Conservation (phyloP, 2,113 vertebrate genomes). For the Rousettus leschenaultii region DNA sequence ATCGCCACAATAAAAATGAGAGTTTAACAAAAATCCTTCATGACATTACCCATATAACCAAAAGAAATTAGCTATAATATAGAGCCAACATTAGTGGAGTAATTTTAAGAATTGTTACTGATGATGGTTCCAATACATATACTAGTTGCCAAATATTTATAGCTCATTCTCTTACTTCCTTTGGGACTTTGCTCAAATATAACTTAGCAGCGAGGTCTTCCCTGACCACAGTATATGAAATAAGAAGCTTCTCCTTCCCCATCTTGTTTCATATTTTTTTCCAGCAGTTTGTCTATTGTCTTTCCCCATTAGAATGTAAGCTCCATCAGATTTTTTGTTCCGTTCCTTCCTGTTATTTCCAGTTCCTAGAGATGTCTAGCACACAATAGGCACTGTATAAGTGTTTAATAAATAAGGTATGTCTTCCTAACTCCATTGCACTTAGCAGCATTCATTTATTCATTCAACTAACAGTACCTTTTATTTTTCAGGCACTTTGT, state of each 20-base stretch:
- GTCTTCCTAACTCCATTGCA: background rate
- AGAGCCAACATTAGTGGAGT: background rate
- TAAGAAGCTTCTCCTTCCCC: background rate
- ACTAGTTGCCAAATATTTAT: background rate
- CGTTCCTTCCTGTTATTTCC: background rate
- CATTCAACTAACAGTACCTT: background rate
- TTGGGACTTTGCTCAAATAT: background rate
- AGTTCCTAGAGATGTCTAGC: background rate
- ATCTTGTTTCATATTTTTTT: background rate
- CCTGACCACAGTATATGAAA: background rate
- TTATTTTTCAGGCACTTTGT: background rate
- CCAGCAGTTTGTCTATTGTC: background rate
- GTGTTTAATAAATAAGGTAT: background rate
- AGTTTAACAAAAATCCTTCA: background rate
- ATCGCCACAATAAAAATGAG: background rate
- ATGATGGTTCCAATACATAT: background rate
- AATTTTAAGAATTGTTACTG: background rate
- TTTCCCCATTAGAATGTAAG: background rate
- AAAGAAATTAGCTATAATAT: background rate
- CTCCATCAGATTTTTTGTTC: background rate
- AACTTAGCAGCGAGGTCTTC: background rate
- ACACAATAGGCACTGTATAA: background rate
- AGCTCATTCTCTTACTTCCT: background rate
- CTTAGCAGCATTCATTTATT: background rate
- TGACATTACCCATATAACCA: background rate